phyloP scores from a whole-genome alignment of 2,113 vertebrate species.

The Oreochromis spilurus region DNA sequence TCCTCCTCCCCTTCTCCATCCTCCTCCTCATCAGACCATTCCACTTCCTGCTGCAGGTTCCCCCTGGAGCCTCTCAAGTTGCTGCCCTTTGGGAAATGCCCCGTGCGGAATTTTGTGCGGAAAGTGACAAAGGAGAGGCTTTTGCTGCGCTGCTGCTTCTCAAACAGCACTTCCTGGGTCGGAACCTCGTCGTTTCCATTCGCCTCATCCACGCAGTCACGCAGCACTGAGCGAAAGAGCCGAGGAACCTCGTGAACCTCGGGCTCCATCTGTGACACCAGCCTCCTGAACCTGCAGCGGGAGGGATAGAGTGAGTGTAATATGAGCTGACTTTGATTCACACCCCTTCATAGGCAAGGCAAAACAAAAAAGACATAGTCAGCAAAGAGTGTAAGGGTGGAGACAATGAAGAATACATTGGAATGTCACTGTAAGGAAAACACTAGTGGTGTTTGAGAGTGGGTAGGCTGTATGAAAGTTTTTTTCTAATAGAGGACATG shows the following conservation, averaged over 20 bases:
- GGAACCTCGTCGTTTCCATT: slow-evolving; percentile 13
- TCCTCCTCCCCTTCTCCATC: slow-evolving; percentile 37
- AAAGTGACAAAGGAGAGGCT: slow-evolving; percentile 75
- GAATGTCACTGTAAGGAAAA: fast-evolving
- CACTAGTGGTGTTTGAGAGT: not conserved
- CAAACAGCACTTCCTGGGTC: not conserved
- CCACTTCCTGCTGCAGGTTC: slow-evolving; percentile 69
- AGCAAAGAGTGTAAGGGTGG: too few relatives aligned
- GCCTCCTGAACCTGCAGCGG: slow-evolving; percentile 68
- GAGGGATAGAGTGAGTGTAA: not conserved
- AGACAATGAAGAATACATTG: too few relatives aligned
- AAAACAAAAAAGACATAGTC: too few relatives aligned
- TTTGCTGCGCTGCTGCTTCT: slow-evolving; percentile 73
- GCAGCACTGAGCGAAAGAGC: slow-evolving; percentile 70
- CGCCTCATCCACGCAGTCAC: slow-evolving; percentile 61
- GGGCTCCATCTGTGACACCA: slow-evolving; percentile 74
- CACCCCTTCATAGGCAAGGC: not conserved
- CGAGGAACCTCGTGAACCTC: slow-evolving; percentile 74
- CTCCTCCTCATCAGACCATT: slow-evolving; percentile 69
- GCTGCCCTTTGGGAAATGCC: slow-evolving; percentile 52
- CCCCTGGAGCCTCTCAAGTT: slow-evolving; percentile 58
- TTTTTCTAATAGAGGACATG: not conserved
- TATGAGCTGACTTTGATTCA: not conserved
- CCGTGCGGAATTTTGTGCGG: slow-evolving; percentile 64
- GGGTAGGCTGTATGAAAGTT: fast-evolving